Base-by-base conservation (phyloP, 2,797 vertebrate species). In the Peromyscus aztecus region DNA sequence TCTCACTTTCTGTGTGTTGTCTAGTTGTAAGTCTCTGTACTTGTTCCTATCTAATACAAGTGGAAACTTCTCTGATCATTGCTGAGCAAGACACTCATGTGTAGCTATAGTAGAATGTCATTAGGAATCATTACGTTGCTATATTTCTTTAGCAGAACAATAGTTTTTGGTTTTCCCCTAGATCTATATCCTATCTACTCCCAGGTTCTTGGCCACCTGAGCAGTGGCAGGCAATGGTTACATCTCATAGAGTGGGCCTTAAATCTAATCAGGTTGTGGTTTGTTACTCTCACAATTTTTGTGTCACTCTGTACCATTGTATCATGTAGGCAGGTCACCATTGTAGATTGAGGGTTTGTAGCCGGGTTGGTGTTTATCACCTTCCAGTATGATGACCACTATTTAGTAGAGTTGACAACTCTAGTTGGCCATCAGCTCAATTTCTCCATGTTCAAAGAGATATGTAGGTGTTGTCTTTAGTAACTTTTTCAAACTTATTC, bases 401-500 rank as follows among this genome's bases (percentile, higher is more conserved):
- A 1, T n/a, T 55, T 52, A 55, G 6, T n/a, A 21, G 49, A 34
- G 31, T 27, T n/a, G 31, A 6, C 17, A 34, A 7, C 17, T 12
- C 31, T 80, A 55, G 77, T 80, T 80, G 52, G 49, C 5, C 19
- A 21, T 23, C 17, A 34, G 78, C 34, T 57, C 52, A 57, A 24
- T 55, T 81, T 57, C 34, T 57, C 3, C 55, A 21, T 81, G 34
- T 81, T 57, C 34, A 57, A 57, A 4, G 21, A 43, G 78, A 37
- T 59, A 37, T 81, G 34, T 81, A 37, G 34, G 11, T 80, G 21
- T n/a, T 80, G 34, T 55, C 34, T 14, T 81, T 37, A 37, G 21
- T 59, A 9, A 52, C 37, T 49, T 77, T 67, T 40, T 57, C 95
- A 96, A 96, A 94, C 61, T 91, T 65, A 92, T 94, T 94, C 96